Percentiles rank a stretch among this genome's conserved stretches.
Conservation (phyloP, 2,113 vertebrate genomes). For the Xiphias gladius region DNA sequence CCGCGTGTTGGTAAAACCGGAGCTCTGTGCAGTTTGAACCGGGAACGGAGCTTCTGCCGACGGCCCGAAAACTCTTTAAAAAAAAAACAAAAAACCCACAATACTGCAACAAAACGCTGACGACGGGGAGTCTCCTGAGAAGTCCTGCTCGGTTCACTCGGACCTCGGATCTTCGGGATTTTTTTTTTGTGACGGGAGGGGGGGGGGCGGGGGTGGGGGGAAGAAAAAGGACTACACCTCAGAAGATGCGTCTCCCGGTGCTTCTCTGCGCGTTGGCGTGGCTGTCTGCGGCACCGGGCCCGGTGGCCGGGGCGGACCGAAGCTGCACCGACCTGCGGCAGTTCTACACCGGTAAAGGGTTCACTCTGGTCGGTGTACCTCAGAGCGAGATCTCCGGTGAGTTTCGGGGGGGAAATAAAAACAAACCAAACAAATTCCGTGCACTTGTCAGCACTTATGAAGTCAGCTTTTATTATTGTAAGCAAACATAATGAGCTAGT, state of each 20-base stretch:
- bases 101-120: not conserved
- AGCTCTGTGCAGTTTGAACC: slow-evolving; percentile 50
- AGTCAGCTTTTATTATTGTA: not conserved
- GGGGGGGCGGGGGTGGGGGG: too few relatives aligned
- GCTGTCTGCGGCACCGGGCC: slow-evolving; percentile 79
- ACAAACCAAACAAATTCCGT: accelerated
- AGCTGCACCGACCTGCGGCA: slow-evolving; percentile 93
- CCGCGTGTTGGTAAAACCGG: slow-evolving; percentile 8
- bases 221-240: slow-evolving; percentile 27
- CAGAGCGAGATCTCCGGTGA: slow-evolving; percentile 95
- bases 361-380: slow-evolving; percentile 91
- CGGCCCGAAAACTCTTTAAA: slow-evolving; percentile 21
- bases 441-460: not conserved
- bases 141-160: slow-evolving; percentile 2
- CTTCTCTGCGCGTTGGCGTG: slow-evolving; percentile 80
- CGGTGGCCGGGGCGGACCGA: slow-evolving; percentile 86
- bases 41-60: not conserved
- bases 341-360: slow-evolving; percentile 95
- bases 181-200: not conserved
- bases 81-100: not conserved
- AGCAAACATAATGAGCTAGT: not conserved
- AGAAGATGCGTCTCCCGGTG: slow-evolving; percentile 85
- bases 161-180: slow-evolving; percentile 10
- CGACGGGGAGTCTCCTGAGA: not conserved
- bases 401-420: slow-evolving; percentile 2